phyloP scores from a whole-genome alignment of 2,888 invertebrate species.

The Leptinotarsa juncta region DNA sequence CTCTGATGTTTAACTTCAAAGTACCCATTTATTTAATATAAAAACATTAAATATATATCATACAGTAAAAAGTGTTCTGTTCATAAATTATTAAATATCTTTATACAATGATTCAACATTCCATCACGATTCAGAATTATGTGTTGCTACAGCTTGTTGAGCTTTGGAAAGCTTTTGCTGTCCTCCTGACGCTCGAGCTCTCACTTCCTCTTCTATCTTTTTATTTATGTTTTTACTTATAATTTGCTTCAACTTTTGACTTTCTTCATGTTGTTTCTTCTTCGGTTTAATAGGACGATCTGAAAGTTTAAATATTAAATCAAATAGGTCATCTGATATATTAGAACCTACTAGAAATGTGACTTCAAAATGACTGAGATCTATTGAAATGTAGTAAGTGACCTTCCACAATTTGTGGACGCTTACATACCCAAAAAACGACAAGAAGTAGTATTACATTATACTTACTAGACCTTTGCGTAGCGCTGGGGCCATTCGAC shows the following conservation, averaged over 20 bases:
- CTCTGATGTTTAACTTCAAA: too few relatives aligned
- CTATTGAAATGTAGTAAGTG: too few relatives aligned
- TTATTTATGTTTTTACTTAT: constrained; percentile 79
- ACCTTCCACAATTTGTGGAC: too few relatives aligned
- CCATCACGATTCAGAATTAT: constrained; percentile 49
- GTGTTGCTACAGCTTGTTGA: constrained; percentile 67
- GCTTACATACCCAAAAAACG: too few relatives aligned
- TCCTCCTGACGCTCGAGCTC: constrained; percentile 68
- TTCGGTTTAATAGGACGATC: constrained; percentile 77
- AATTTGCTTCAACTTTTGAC: constrained; percentile 74
- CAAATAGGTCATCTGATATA: too few relatives aligned
- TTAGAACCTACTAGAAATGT: too few relatives aligned
- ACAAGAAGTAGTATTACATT: neutral
- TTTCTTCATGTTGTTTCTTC: constrained; percentile 70
- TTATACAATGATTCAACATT: neutral
- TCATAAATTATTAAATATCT: neutral
- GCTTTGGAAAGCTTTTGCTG: constrained; percentile 67
- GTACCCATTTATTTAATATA: too few relatives aligned
- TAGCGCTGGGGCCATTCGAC: constrained; percentile 69
- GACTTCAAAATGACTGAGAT: too few relatives aligned
- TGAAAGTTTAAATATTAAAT: constrained; percentile 52
- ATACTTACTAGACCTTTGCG: constrained; percentile 72
- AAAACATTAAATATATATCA: too few relatives aligned
- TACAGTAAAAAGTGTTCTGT: too few relatives aligned
- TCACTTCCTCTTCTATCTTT: constrained; percentile 75